Evolutionary conservation across 2,113 vertebrate species (phyloP).

Genomic region (Salvelinus sp.): DNA sequence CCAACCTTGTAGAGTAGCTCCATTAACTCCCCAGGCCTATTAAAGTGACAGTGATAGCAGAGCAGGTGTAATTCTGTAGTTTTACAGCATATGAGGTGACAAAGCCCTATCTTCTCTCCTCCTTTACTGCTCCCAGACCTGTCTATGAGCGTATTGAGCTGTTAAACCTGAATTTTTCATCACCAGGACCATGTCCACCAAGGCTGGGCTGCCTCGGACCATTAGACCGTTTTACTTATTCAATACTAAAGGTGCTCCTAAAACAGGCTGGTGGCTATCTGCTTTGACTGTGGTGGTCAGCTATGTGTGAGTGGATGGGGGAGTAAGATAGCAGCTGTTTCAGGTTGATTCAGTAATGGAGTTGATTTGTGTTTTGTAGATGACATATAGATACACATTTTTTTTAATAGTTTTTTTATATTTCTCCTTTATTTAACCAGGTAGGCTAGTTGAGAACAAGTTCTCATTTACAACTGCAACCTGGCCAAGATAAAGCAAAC

Average conservation of each 20-base stretch:
- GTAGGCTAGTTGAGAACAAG: too few species aligned
- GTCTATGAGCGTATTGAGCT: neutral
- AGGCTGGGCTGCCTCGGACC: too few species aligned
- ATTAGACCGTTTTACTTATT: too few species aligned
- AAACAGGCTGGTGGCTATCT: too few species aligned
- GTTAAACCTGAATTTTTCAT: slow-evolving; percentile 9
- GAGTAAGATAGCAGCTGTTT: neutral
- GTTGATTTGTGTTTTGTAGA: neutral
- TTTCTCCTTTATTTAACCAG: too few species aligned
- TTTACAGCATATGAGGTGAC: neutral
- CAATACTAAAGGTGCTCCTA: too few species aligned
- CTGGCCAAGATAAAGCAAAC: too few species aligned
- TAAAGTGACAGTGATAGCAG: slow-evolving; percentile 26
- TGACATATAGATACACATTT: too few species aligned
- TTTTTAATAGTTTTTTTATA: too few species aligned
- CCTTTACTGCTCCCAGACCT: neutral
- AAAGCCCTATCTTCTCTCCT: neutral
- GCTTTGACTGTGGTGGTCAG: too few species aligned
- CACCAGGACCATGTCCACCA: neutral
- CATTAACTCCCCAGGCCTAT: slow-evolving; percentile 14
- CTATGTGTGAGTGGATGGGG: neutral
- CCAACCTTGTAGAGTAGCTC: neutral
- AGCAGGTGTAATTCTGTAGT: slow-evolving; percentile 1
- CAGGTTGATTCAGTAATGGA: neutral
- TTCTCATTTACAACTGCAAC: too few species aligned